A percentile compares a stretch with the other conserved stretches of the same genome.
These are phyloP conservation scores for Scortum barcoo DNA, from an alignment of 2,113 vertebrate genomes.

Conservation along the genomic window DNA sequence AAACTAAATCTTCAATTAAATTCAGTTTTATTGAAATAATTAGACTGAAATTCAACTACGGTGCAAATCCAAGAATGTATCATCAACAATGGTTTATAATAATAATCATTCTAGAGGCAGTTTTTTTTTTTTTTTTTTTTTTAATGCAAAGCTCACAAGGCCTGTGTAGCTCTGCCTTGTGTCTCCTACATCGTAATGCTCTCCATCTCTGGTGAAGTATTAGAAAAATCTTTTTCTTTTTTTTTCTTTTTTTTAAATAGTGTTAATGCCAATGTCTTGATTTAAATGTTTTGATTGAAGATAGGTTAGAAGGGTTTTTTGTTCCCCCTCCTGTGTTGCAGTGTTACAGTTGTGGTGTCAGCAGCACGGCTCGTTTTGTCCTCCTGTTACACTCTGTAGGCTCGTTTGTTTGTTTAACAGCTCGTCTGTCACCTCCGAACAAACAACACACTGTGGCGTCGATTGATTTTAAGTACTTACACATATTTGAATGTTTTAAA, in stretches of 20 bases:
- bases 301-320: not conserved
- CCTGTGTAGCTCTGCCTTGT: slow-evolving; percentile 36
- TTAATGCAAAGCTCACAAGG: not conserved
- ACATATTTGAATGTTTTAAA: slow-evolving; percentile 60
- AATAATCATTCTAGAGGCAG: not conserved
- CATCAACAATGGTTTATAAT: not conserved
- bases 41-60: not conserved
- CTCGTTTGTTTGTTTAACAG: slow-evolving; percentile 1
- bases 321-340: slow-evolving; percentile 22
- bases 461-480: not conserved
- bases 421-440: not conserved
- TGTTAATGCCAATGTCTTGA: slow-evolving; percentile 58
- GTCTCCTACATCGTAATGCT: slow-evolving; percentile 42
- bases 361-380: slow-evolving; percentile 7
- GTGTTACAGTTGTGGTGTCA: slow-evolving; percentile 54
- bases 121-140: not conserved
- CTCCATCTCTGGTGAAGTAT: slow-evolving; percentile 61
- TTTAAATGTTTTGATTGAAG: slow-evolving; percentile 33
- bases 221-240: slow-evolving; percentile 25
- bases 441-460: not conserved
- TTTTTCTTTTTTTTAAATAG: slow-evolving; percentile 25
- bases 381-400: slow-evolving; percentile 5
- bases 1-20: not conserved
- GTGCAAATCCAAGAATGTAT: slow-evolving; percentile 9
- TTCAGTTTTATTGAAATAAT: not conserved